phyloP scores from a whole-genome alignment of 2,888 invertebrate genomes.

The Hipparchia semele region DNA sequence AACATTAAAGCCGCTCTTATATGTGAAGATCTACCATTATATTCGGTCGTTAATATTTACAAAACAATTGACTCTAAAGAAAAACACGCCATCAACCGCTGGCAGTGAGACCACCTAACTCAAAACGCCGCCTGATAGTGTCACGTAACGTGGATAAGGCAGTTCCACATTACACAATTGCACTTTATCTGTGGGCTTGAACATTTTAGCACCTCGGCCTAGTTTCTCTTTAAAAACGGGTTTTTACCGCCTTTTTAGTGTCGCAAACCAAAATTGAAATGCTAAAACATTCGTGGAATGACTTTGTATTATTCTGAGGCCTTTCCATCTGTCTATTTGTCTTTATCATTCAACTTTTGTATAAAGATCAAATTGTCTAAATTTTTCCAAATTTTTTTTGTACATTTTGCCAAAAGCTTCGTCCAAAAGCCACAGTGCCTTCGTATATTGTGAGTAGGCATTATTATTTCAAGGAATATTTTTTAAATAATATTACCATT shows the following conservation, averaged over 20 bases:
- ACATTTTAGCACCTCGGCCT: constrained; percentile 32
- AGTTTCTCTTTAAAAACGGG: constrained; percentile 17
- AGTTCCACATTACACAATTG: constrained; percentile 37
- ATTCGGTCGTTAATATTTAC: neutral
- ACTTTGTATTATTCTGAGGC: neutral
- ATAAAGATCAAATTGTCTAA: neutral
- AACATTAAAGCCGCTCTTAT: too few species aligned
- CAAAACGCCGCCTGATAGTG: constrained; percentile 35
- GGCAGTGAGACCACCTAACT: constrained; percentile 21
- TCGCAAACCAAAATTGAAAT: constrained; percentile 17
- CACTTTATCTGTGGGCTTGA: constrained; percentile 32
- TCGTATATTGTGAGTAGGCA: too few species aligned
- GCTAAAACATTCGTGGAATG: constrained; percentile 6
- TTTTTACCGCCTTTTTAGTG: constrained; percentile 17
- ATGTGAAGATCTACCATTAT: too few species aligned
- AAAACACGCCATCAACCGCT: constrained; percentile 17
- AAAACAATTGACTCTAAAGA: neutral
- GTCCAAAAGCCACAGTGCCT: too few species aligned
- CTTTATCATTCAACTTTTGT: neutral
- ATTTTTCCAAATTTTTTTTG: neutral
- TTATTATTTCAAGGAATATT: too few species aligned
- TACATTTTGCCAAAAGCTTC: too few species aligned
- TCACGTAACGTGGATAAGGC: constrained; percentile 39
- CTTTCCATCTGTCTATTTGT: neutral
- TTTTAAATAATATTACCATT: too few species aligned